Evolutionary conservation across 2,888 invertebrate species (phyloP).

Genomic region (Cataglyphis cursor): DNA sequence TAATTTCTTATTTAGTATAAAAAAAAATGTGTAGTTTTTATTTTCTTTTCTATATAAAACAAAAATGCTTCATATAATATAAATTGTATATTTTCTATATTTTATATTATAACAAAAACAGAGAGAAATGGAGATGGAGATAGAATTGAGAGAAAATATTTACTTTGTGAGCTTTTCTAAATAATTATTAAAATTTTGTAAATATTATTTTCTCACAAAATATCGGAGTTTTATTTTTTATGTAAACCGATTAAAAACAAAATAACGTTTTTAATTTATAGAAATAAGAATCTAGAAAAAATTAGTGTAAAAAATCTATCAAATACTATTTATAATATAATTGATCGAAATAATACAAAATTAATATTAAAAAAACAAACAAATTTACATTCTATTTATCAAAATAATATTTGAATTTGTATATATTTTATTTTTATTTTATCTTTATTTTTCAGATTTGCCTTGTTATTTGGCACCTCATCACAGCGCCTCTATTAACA

Average conservation of each 20-base stretch:
- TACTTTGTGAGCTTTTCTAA: not conserved
- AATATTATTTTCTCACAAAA: conserved; percentile 8
- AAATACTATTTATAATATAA: not conserved
- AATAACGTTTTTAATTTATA: not conserved
- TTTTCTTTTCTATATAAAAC: not conserved
- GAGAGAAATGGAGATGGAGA: not conserved
- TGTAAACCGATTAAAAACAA: not conserved
- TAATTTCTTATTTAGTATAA: not conserved
- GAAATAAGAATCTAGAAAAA: not conserved
- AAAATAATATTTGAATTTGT: not conserved
- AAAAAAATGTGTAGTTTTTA: not conserved
- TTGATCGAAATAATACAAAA: not conserved
- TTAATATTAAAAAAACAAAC: not conserved
- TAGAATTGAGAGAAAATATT: not conserved
- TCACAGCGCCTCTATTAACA: not conserved
- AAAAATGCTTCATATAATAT: not conserved
- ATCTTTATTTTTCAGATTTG: conserved; percentile 49
- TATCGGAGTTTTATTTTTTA: not conserved
- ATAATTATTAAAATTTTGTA: not conserved
- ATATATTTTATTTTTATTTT: not conserved
- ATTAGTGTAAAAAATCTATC: not conserved
- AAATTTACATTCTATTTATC: not conserved
- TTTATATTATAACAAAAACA: not conserved
- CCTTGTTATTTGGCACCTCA: conserved; percentile 46
- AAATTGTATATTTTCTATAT: not conserved